These are phyloP conservation scores for Amphilophus citrinellus DNA, from an alignment of 2,113 vertebrate genomes.

Conservation along the genomic window DNA sequence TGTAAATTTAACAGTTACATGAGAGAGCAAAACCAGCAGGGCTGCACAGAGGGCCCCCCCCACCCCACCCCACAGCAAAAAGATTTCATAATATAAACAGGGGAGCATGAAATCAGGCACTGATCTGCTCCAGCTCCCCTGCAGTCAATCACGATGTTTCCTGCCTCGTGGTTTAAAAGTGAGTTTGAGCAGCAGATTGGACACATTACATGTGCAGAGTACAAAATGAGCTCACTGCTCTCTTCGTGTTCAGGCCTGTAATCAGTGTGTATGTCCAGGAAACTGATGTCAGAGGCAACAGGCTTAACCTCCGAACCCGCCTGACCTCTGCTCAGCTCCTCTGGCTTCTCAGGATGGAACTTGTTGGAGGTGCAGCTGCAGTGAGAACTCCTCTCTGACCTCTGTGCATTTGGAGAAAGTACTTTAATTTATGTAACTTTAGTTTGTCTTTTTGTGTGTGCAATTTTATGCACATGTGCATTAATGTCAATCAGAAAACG, in stretches of 20 bases:
- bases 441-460: accelerated
- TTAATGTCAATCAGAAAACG: accelerated
- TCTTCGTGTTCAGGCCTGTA: not conserved
- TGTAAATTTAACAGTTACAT: not conserved
- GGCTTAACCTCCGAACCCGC: conserved; percentile 34
- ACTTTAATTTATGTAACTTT: not conserved
- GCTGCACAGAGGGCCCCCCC: not conserved
- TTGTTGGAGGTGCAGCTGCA: accelerated
- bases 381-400: conserved; percentile 21
- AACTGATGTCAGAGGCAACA: conserved; percentile 29
- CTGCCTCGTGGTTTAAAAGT: conserved; percentile 6
- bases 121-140: conserved; percentile 22
- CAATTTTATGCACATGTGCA: accelerated
- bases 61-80: not conserved
- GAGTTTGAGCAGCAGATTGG: conserved; percentile 19
- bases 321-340: not conserved
- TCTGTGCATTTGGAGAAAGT: conserved; percentile 47
- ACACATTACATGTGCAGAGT: conserved; percentile 30
- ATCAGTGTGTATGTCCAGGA: conserved; percentile 47
- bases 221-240: conserved; percentile 24
- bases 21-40: not conserved
- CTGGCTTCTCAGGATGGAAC: not conserved
- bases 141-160: conserved; percentile 1
- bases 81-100: conserved; percentile 18
- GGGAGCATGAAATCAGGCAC: conserved; percentile 13